phyloP scores from a whole-genome alignment of 2,113 vertebrate species.

The Cyphomyrus discorhynchus region DNA sequence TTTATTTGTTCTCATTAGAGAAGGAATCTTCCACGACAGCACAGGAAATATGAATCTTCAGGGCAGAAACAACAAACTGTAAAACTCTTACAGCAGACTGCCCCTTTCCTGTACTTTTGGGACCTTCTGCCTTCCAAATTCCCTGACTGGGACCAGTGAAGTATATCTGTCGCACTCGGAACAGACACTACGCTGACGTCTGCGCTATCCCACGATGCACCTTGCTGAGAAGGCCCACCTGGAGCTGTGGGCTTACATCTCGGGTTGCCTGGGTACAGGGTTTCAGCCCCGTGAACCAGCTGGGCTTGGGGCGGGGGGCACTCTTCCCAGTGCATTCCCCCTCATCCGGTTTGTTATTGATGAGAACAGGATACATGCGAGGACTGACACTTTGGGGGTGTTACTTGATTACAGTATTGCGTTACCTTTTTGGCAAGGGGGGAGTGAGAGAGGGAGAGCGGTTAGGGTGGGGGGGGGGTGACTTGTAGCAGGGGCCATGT shows the following conservation, averaged over 20 bases:
- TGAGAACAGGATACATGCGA: slow-evolving; percentile 12
- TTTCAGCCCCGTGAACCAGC: neutral
- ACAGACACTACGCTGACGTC: neutral
- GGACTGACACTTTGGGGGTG: slow-evolving; percentile 29
- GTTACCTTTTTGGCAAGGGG: slow-evolving; percentile 32
- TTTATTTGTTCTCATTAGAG: slow-evolving; percentile 16
- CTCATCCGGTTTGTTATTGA: slow-evolving; percentile 7
- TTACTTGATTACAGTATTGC: slow-evolving; percentile 40
- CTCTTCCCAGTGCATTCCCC: neutral
- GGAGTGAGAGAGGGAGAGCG: slow-evolving; percentile 32
- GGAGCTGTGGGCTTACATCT: neutral
- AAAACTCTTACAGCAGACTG: neutral
- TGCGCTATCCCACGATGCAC: slow-evolving; percentile 10
- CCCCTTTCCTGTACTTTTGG: neutral
- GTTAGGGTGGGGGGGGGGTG: slow-evolving; percentile 50
- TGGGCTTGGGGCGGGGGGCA: neutral
- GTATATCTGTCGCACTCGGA: neutral
- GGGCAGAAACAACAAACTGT: slow-evolving; percentile 4
- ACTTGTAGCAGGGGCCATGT: slow-evolving; percentile 69
- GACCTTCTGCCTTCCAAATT: neutral
- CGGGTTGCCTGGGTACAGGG: neutral
- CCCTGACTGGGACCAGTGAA: neutral
- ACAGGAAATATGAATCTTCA: slow-evolving; percentile 4
- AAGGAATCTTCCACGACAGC: slow-evolving; percentile 7
- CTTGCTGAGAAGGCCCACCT: neutral